These are phyloP conservation scores for Atopsyche davidsoni DNA, from an alignment of 1,140 invertebrate genomes.

Conservation along the genomic window DNA sequence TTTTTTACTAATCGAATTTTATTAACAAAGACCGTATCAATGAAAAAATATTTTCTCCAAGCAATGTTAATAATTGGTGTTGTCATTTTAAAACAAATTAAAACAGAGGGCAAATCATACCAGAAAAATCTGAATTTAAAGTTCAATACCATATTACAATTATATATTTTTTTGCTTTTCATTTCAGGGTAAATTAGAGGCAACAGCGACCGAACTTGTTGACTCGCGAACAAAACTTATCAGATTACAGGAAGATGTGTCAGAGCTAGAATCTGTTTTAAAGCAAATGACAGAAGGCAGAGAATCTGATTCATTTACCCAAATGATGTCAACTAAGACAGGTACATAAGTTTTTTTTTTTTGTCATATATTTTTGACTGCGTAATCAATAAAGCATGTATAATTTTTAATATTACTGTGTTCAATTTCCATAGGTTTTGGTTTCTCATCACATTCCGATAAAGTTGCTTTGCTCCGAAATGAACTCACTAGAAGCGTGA, in stretches of 20 bases:
- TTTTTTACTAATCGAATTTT: too few relatives aligned
- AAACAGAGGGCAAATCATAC: too few relatives aligned
- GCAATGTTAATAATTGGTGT: too few relatives aligned
- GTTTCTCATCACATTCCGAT: constrained; percentile 24
- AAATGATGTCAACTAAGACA: constrained; percentile 14
- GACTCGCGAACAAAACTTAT: constrained; percentile 37
- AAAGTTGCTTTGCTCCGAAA: constrained; percentile 22
- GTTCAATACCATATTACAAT: too few relatives aligned
- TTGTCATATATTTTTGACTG: neutral
- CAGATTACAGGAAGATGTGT: constrained; percentile 22
- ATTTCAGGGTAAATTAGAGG: constrained; percentile 43
- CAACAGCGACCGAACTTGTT: constrained; percentile 42
- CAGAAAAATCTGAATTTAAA: too few relatives aligned
- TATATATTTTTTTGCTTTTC: too few relatives aligned
- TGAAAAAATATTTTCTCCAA: too few relatives aligned
- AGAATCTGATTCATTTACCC: constrained; percentile 24
- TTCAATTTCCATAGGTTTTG: constrained; percentile 13
- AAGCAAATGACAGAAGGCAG: constrained; percentile 13
- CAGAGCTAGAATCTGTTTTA: constrained; percentile 15
- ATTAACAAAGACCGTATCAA: too few relatives aligned
- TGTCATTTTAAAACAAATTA: too few relatives aligned
- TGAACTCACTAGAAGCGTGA: constrained; percentile 19
- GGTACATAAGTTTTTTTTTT: too few relatives aligned
- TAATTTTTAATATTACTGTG: neutral
- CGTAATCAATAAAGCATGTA: neutral